Evolutionary conservation across 2,113 vertebrate genomes (phyloP).

Genomic region (Leucoraja erinaceus): DNA sequence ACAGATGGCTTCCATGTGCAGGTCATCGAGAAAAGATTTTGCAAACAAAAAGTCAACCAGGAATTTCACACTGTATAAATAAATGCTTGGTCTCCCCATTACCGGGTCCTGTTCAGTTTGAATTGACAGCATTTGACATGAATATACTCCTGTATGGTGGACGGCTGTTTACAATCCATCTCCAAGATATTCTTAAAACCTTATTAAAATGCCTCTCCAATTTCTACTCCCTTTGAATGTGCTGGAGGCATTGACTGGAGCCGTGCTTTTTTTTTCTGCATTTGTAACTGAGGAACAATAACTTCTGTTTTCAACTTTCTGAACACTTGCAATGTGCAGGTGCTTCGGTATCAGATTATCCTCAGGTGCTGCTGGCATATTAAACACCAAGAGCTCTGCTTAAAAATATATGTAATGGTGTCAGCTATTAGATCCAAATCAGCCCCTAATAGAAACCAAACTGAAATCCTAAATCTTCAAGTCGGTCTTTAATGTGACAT

Average conservation of each 20-base stretch:
- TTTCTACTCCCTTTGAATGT: neutral
- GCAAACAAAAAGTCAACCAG: neutral
- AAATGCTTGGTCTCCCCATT: neutral
- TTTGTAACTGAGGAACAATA: neutral
- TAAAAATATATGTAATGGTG: neutral
- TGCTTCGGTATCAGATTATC: conserved; percentile 1
- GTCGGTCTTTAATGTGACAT: neutral
- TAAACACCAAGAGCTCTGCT: neutral
- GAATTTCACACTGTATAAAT: neutral
- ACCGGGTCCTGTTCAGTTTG: neutral
- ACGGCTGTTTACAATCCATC: neutral
- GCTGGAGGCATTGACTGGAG: too few relatives aligned
- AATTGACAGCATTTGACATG: neutral
- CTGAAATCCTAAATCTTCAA: neutral
- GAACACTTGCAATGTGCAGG: neutral
- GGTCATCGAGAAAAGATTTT: neutral
- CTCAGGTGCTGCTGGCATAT: neutral
- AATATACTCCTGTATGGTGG: neutral
- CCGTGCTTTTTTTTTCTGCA: neutral
- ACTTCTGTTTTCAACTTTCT: neutral
- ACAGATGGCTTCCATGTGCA: neutral
- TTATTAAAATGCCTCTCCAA: neutral
- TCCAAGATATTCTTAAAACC: neutral
- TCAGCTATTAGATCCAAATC: neutral
- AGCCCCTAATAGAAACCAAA: neutral